Base-by-base conservation (phyloP, 2,888 invertebrate species). In the Plebejus anna region DNA sequence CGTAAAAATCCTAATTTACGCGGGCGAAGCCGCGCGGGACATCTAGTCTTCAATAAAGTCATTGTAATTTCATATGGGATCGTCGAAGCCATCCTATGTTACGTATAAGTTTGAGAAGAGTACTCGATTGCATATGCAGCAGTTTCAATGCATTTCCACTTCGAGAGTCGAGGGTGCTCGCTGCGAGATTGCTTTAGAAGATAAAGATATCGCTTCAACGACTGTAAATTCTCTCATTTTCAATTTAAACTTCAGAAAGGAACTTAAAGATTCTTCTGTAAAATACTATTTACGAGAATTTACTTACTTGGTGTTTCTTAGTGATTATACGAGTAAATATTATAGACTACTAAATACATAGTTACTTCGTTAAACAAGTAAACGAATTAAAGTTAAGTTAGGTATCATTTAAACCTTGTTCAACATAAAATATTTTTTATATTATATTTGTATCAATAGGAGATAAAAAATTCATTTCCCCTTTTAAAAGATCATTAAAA, bases 401-500 rank as follows among this genome's bases (percentile, higher is more conserved):
- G 2, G 9, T 42, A 9, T 42, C 42, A 42, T 11, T 13, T 4
- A 51, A 13, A 4, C 6, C 0, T 13, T 4, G 13, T 51, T 51
- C 13, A 13, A 51, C 13, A 51, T 51, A 13, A 51, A 13, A 51
- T 51, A 13, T 4, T 51, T 51, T 51, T 51, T 51, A 42, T 36
- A 36, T 4, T 36, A 7, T 51, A 7, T 7, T 22, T 2, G n/a
- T 59, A 22, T 22, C 32, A 32, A 66, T 66, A 11, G 4, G 5
- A 32, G 7, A 66, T 66, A 9, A 32, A 32, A 66, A 16, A 4
- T 5, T 5, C 13, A 9, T 28, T 61, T 61, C 28, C 16, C 28
- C 32, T 66, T 66, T 66, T 32, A 61, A 61, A 66, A 66, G 36
- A 66, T 36, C 66, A 66, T 66, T 66, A 66, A 66, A 61, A 66